A percentile compares a stretch with the other conserved stretches of the same genome.
phyloP scores from a whole-genome alignment of 1,140 invertebrate genomes.

The Diorhabda carinulata region DNA sequence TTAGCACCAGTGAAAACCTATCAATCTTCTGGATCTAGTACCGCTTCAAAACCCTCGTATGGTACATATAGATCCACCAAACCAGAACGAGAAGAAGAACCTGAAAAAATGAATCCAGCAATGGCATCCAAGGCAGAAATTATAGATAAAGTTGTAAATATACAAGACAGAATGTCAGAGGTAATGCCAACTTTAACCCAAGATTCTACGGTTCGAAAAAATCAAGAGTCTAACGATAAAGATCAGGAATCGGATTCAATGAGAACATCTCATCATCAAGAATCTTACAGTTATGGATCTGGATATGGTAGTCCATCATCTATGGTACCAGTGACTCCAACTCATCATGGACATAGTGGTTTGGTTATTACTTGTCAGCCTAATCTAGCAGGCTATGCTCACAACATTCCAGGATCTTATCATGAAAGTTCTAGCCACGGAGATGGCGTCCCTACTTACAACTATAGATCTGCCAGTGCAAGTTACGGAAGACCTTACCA shows the following conservation, averaged over 20 bases:
- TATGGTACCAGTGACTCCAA: neutral
- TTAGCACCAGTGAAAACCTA: constrained; percentile 16
- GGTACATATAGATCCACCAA: constrained; percentile 17
- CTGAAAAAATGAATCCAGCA: neutral
- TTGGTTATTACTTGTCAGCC: constrained; percentile 46
- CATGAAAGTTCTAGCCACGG: constrained; percentile 7
- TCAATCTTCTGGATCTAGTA: neutral
- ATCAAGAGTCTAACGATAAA: neutral
- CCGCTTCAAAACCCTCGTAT: constrained; percentile 14
- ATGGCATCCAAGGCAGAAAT: neutral
- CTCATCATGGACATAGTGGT: constrained; percentile 35
- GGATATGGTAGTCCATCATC: no score
- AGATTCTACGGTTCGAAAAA: neutral
- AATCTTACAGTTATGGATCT: neutral
- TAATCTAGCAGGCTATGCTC: constrained; percentile 42
- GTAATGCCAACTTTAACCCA: neutral
- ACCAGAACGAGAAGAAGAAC: constrained; percentile 10
- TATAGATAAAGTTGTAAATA: neutral
- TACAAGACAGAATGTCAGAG: neutral
- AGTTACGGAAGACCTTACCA: constrained; percentile 22
- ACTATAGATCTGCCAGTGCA: constrained; percentile 25
- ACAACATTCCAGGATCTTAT: constrained; percentile 15
- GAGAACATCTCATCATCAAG: neutral
- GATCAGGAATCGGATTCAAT: neutral
- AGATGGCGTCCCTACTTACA: constrained; percentile 16